phyloP scores from a whole-genome alignment of 2,797 vertebrate genomes.

The Trachops cirrhosus region DNA sequence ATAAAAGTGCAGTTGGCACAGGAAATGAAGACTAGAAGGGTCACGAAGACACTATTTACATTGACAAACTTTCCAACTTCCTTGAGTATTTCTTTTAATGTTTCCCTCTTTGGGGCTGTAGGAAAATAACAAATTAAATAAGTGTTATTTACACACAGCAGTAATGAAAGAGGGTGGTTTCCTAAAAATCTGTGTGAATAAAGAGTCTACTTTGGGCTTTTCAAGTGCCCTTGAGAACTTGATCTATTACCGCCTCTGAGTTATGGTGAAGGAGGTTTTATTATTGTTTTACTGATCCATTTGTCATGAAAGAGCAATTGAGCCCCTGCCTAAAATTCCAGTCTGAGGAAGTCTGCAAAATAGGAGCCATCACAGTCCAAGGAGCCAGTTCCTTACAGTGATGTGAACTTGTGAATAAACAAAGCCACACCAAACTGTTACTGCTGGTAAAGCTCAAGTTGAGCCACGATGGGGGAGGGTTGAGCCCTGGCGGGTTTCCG shows the following conservation, averaged over 20 bases:
- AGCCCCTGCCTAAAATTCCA: slow-evolving; percentile 53
- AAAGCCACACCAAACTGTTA: background rate
- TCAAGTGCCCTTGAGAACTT: slow-evolving; percentile 59
- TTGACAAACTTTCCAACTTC: slow-evolving; percentile 55
- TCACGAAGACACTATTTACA: slow-evolving; percentile 57
- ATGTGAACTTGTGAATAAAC: slow-evolving; percentile 40
- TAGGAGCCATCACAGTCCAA: background rate
- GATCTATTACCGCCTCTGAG: slow-evolving; percentile 36
- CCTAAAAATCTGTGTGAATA: slow-evolving; percentile 11
- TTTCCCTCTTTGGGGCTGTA: slow-evolving; percentile 19
- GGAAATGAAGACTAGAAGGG: slow-evolving; percentile 63
- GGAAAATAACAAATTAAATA: slow-evolving; percentile 37
- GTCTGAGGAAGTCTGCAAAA: slow-evolving; percentile 33
- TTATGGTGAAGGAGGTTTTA: slow-evolving; percentile 39
- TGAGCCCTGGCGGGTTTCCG: background rate
- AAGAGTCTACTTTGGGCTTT: slow-evolving; percentile 32
- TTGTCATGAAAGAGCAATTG: slow-evolving; percentile 52
- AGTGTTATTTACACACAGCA: slow-evolving; percentile 14
- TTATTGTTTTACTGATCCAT: slow-evolving; percentile 61
- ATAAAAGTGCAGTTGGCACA: slow-evolving; percentile 76
- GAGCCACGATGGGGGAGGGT: background rate
- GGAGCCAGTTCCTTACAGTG: slow-evolving; percentile 9
- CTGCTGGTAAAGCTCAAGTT: background rate
- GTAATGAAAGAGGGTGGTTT: slow-evolving; percentile 40
- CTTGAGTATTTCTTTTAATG: background rate